Conservation (phyloP, 37 sponge, comb jelly and placozoan species). For the Aplysina aerophoba region DNA sequence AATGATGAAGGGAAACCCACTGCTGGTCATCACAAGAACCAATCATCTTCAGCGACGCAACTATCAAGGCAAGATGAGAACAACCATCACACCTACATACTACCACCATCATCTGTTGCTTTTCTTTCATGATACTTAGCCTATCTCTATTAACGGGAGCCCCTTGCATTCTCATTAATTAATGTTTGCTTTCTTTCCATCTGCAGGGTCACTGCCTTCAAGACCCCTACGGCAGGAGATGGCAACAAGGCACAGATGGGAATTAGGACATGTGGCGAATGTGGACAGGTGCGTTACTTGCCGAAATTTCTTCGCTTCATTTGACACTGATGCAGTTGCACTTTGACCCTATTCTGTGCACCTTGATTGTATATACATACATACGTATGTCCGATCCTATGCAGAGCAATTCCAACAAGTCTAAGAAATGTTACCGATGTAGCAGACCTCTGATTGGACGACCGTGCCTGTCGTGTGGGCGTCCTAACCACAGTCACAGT, state of each 20-base stretch:
- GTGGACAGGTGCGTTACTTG: conserved; percentile 27
- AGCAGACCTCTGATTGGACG: conserved; percentile 39
- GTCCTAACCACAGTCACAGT: conserved; percentile 74
- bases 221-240: neutral
- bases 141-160: no score
- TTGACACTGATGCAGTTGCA: no score
- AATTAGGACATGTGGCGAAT: conserved; percentile 14
- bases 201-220: neutral
- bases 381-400: neutral
- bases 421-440: conserved; percentile 78
- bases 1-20: neutral
- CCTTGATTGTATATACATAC: neutral
- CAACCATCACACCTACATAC: no score
- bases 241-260: neutral
- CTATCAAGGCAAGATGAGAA: no score
- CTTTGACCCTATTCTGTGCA: no score
- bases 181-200: no score
- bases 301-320: no score
- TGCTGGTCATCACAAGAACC: no score
- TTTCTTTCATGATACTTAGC: no score
- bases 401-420: conserved; percentile 63
- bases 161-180: no score
- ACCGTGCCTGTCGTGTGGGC: conserved; percentile 54
- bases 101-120: no score
- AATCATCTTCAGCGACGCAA: no score